Base-by-base conservation (phyloP, 1,140 invertebrate species). In the Magallana ariakensis region DNA sequence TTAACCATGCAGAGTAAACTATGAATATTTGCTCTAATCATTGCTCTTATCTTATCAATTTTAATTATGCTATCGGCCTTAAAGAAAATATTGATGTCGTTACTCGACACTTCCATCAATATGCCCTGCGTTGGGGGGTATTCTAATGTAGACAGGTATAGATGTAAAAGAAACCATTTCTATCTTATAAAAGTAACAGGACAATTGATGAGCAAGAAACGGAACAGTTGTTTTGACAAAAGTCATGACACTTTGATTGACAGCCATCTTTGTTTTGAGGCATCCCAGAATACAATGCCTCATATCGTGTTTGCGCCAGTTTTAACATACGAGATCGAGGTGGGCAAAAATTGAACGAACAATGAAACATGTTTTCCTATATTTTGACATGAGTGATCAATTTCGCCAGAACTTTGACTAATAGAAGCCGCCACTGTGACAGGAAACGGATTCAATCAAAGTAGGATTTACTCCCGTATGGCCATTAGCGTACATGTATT, bases 371-470 rank as follows among this genome's bases (percentile, higher is more conserved):
- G 33, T 22, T 75, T 33, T 26, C 22, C 66, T 26, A 26, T 75
- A 19, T 75, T 22, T 75, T 75, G 66, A 75, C 66, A 75, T 75
- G 11, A 26, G 66, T 75, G 66, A 75, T 75, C 66, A 75, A 75
- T 75, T 75, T 75, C 10, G 22, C 19, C 22, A 75, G 66, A 75
- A 75, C 22, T 26, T 26, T 75, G 19, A 13, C 22, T 62, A 62
- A 62, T 8, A 62, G 58, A 62, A 16, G 16, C 11, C 19, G 66
- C 66, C 66, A 75, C 13, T 33, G 22, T 33, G 66, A 5, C 66
- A 75, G 66, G 66, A 75, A 75, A 19, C 66, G 13, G 66, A 75
- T 75, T 75, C 66, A 75, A 70, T 75, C 66, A 75, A 75, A 22
- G 13, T 26, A 75, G 66, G 66, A 75, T 75, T 70, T 75, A 3